Conservation (phyloP, 1,140 invertebrate genomes). For the Andrena cerasifolii region DNA sequence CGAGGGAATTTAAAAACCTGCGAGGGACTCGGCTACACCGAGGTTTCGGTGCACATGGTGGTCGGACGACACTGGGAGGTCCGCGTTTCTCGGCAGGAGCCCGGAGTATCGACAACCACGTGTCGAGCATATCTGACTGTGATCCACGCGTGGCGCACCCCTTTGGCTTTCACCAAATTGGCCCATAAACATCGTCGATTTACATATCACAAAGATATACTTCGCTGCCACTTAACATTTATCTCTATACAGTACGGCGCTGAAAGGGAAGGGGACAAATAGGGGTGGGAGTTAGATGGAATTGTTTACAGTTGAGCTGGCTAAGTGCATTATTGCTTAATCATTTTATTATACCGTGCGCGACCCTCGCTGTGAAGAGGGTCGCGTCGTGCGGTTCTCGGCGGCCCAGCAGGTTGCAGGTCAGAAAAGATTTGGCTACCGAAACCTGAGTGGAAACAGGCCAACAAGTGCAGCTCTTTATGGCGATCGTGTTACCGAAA, state of each 20-base stretch:
- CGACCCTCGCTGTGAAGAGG: too few species aligned
- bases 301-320: too few species aligned
- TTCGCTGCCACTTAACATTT: background rate
- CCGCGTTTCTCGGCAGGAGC: conserved; percentile 63
- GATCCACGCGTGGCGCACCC: conserved; percentile 12
- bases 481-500: conserved; percentile 28
- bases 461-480: conserved; percentile 33
- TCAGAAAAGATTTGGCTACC: conserved; percentile 25
- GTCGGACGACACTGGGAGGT: conserved; percentile 60
- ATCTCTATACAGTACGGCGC: too few species aligned
- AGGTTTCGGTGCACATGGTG: conserved; percentile 51
- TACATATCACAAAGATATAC: background rate
- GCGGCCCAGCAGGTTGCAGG: conserved; percentile 37
- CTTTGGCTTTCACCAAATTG: conserved; percentile 12
- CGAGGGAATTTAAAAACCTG: conserved; percentile 59
- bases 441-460: conserved; percentile 36
- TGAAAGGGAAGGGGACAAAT: too few species aligned
- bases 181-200: background rate
- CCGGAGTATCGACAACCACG: conserved; percentile 52
- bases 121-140: conserved; percentile 44
- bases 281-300: too few species aligned
- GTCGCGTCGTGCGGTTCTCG: background rate
- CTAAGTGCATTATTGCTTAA: background rate
- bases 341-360: background rate
- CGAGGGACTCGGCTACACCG: conserved; percentile 21